Base-by-base conservation (phyloP, 2,888 invertebrate species). In the Augochlorella aurata region DNA sequence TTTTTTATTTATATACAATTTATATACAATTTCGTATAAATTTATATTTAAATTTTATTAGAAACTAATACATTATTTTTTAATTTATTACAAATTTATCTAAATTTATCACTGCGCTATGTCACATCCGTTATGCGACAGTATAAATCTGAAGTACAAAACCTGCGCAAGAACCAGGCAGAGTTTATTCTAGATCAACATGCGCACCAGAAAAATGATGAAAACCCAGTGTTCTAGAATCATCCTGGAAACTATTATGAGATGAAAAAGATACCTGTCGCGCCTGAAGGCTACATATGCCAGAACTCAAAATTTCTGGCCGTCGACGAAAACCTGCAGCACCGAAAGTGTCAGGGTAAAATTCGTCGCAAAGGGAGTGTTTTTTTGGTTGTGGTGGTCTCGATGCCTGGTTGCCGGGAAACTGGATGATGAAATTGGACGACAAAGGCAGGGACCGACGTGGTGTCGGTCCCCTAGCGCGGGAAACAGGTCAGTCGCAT, bases 401-500 rank as follows among this genome's bases (percentile, higher is more conserved):
- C 29, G 45, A 38, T 38, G 2, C 38, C 38, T 1, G 38, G 44
- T 71, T 44, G 79, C 50, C 61, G 70, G 47, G 80, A 70, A 74
- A 70, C 65, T 54, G 49, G 21, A 29, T 61, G 75, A 81, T 79
- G 67, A 81, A 81, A 81, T 81, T 80, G 80, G 54, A 47, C 54
- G 67, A 71, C 71, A 81, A 79, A 79, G 74, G 52, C 14, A 44
- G 3, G 5, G 63, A 29, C 21, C 44, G n/a, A 65, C 63, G n/a
- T 12, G 63, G 49, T 2, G 67, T 24, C 67, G 24, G 49, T 38
- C 47, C 73, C 78, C 71, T 66, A 65, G 21, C 45, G 71, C 72
- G 61, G 58, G 74, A 86, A 87, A 78, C 86, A 82, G 84, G 87
- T 87, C 86, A 79, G 70, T 58, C 69, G 84, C 76, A 68, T 82